Evolutionary conservation across 2,113 vertebrate genomes (phyloP), one percentile per base, ranked within the genome.

Genomic region (Nesogale talazaci): DNA sequence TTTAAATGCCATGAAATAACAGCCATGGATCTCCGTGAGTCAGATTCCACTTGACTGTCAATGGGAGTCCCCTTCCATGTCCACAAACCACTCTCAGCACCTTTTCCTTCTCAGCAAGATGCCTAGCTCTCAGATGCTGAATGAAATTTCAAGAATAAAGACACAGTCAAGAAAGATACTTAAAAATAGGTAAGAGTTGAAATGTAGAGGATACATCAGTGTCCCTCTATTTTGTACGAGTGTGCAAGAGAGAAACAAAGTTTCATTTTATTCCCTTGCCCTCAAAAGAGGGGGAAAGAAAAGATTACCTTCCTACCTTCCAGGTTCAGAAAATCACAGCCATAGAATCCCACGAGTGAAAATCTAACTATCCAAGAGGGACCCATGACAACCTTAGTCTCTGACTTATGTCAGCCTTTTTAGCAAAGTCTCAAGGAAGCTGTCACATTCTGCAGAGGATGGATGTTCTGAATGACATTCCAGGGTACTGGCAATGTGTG

Each of bases 1-100:
- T 72, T 8, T 9, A 34, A 70, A 72, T 6, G 2, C 6, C 20
- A 23, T 36, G 34, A 6, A 72, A 27, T 8, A 14, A 70, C 34
- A 22, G 5, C 36, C 19, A 22, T 72, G 69, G 3, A 25, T 72
- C 19, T 2, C 19, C 69, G 19, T 20, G 70, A 36, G 70, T n/a
- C 34, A 23, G 70, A 36, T n/a, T 36, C 70, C 34, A 36, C 70
- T 23, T 36, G 70, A 22, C 70, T 36, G 70, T 14, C 36, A 72
- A 36, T 22, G 70, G 34, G 22, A 3, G 12, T 38, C 3, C 10
- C 2, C 38, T 23, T 52, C 22, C 40, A 19, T 1, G 1, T 6
- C 20, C 6, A 5, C 31, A 17, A 14, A 19, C 6, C 3, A 5
- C 8, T 12, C 5, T 4, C 5, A 3, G 17, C 3, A 36, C n/a